Conservation (phyloP, 2,888 invertebrate genomes). For the Drosophila tanythrix region DNA sequence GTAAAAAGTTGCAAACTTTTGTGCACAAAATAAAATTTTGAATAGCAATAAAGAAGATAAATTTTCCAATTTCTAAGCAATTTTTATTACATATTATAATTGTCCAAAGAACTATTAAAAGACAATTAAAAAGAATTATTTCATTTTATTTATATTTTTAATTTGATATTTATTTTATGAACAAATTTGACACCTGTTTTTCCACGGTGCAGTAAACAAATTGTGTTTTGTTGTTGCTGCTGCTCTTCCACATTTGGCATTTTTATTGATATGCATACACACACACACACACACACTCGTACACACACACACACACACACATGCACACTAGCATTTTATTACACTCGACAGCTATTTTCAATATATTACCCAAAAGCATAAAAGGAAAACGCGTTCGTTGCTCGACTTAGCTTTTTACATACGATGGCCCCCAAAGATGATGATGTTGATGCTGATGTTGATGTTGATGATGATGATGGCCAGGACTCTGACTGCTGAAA, state of each 20-base stretch:
- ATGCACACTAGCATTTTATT: constrained; percentile 75
- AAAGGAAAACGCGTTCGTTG: constrained; percentile 63
- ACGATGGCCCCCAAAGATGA: constrained; percentile 40
- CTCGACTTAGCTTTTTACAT: constrained; percentile 70
- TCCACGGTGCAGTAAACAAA: constrained; percentile 69
- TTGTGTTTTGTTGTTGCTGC: constrained; percentile 67
- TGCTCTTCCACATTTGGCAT: constrained; percentile 71
- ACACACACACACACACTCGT: constrained; percentile 27
- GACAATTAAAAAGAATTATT: neutral
- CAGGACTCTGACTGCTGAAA: constrained; percentile 53
- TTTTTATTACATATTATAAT: neutral
- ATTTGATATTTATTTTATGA: too few relatives aligned
- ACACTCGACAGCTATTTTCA: constrained; percentile 81
- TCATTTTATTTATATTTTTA: neutral
- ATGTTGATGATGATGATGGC: constrained; percentile 34
- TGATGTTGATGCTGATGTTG: constrained; percentile 24
- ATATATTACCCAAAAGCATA: constrained; percentile 80
- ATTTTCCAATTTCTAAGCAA: neutral
- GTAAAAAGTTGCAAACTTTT: too few relatives aligned
- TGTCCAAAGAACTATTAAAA: neutral
- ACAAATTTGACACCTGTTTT: neutral
- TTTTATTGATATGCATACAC: constrained; percentile 79
- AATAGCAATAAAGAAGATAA: neutral
- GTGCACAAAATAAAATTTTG: too few relatives aligned
- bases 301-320: constrained; percentile 27